Percentiles rank a stretch among this genome's conserved stretches.
These are phyloP conservation scores for Prunella strophiata DNA, from an alignment of 2,797 vertebrate species.

Conservation along the genomic window DNA sequence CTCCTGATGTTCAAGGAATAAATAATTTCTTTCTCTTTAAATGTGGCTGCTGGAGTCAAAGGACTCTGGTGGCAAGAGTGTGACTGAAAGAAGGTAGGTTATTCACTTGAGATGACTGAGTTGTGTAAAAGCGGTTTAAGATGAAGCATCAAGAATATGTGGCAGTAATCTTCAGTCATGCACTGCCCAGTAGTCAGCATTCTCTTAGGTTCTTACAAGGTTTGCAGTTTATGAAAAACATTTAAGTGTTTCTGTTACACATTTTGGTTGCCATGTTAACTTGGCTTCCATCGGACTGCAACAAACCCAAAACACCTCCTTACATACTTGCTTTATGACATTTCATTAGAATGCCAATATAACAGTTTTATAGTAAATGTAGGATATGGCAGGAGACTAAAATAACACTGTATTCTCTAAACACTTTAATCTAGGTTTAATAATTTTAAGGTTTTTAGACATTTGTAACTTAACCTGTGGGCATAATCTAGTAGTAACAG, in stretches of 20 bases:
- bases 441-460: constrained; percentile 81
- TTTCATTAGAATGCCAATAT: constrained; percentile 81
- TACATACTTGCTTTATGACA: constrained; percentile 85
- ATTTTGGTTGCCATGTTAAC: constrained; percentile 82
- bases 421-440: constrained; percentile 81
- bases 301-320: constrained; percentile 84
- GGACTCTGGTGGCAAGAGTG: neutral
- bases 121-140: neutral
- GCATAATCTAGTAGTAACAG: constrained; percentile 80
- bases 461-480: constrained; percentile 79
- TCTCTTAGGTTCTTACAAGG: constrained; percentile 55
- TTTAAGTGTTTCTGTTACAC: constrained; percentile 81
- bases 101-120: neutral
- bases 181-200: constrained; percentile 47
- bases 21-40: neutral
- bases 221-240: constrained; percentile 73
- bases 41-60: neutral
- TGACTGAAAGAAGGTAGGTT: neutral
- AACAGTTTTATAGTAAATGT: constrained; percentile 80
- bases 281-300: constrained; percentile 75
- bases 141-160: neutral
- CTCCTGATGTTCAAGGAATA: neutral
- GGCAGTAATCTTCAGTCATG: constrained; percentile 7
- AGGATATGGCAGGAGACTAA: constrained; percentile 83
- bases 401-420: constrained; percentile 82